A percentile compares a stretch with the other conserved stretches of the same genome.
Conservation (phyloP, 1,140 invertebrate genomes). For the Papilio machaon region DNA sequence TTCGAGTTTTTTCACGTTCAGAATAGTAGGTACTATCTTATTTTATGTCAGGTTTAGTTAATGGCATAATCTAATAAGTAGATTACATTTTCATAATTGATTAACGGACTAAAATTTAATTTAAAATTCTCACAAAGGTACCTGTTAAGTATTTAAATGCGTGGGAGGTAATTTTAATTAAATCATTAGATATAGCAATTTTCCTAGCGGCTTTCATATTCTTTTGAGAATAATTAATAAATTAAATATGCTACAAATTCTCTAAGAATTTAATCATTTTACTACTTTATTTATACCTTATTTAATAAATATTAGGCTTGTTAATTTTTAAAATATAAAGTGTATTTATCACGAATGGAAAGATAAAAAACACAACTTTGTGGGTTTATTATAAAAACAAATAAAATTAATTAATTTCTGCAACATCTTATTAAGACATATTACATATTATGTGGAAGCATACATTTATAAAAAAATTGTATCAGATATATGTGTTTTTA, state of each 20-base stretch:
- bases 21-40: too few relatives aligned
- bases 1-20: too few relatives aligned
- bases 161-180: constrained; percentile 13
- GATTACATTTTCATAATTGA: constrained; percentile 22
- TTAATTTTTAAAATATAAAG: too few relatives aligned
- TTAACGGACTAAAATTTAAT: constrained; percentile 1
- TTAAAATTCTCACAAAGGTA: constrained; percentile 11
- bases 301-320: too few relatives aligned
- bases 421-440: neutral
- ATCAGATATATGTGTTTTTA: neutral
- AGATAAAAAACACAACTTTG: too few relatives aligned
- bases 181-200: neutral
- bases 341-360: too few relatives aligned
- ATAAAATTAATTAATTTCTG: neutral
- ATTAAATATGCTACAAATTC: neutral
- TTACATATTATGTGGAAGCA: neutral
- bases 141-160: constrained; percentile 8
- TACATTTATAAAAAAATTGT: neutral
- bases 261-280: neutral
- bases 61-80: neutral
- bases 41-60: neutral
- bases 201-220: neutral
- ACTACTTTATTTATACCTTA: neutral
- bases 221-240: neutral
- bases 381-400: too few relatives aligned